Percentiles rank a stretch among this genome's conserved stretches.
Evolutionary conservation across 2,888 invertebrate species (phyloP).

Genomic region (Leucoma salicis): DNA sequence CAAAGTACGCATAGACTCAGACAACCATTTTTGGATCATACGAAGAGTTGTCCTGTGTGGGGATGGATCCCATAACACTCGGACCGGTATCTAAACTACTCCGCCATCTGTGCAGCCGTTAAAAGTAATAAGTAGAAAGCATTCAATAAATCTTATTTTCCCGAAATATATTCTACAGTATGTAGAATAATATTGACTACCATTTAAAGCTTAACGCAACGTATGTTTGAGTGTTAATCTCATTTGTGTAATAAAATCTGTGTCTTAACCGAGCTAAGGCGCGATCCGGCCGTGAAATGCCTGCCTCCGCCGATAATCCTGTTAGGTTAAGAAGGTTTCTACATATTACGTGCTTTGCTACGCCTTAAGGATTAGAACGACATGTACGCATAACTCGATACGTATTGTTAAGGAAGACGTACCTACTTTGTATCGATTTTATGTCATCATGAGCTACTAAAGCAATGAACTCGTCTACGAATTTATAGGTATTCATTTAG

Average conservation of each 20-base stretch:
- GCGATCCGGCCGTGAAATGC: slow-evolving; percentile 83
- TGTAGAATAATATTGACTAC: too few species aligned
- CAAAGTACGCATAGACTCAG: too few species aligned
- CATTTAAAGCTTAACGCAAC: slow-evolving; percentile 36
- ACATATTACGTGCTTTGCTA: slow-evolving; percentile 86
- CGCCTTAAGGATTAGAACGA: slow-evolving; percentile 86
- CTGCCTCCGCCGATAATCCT: slow-evolving; percentile 86
- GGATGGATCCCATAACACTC: too few species aligned
- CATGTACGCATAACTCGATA: slow-evolving; percentile 70
- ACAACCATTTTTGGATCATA: too few species aligned
- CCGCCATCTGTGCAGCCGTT: too few species aligned
- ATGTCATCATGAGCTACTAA: slow-evolving; percentile 21
- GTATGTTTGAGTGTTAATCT: slow-evolving; percentile 74
- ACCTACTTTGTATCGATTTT: slow-evolving; percentile 34
- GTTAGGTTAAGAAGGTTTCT: slow-evolving; percentile 88
- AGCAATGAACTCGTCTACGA: slow-evolving; percentile 36
- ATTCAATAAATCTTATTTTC: too few species aligned
- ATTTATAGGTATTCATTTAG: slow-evolving; percentile 74
- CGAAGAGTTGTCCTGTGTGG: too few species aligned
- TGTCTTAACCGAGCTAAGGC: slow-evolving; percentile 73
- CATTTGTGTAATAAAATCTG: slow-evolving; percentile 82
- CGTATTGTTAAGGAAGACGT: slow-evolving; percentile 38
- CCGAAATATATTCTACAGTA: too few species aligned
- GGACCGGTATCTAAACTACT: too few species aligned
- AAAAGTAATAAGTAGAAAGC: too few species aligned